These are phyloP conservation scores for Cydia fagiglandana DNA, from an alignment of 1,140 invertebrate species.

Conservation along the genomic window DNA sequence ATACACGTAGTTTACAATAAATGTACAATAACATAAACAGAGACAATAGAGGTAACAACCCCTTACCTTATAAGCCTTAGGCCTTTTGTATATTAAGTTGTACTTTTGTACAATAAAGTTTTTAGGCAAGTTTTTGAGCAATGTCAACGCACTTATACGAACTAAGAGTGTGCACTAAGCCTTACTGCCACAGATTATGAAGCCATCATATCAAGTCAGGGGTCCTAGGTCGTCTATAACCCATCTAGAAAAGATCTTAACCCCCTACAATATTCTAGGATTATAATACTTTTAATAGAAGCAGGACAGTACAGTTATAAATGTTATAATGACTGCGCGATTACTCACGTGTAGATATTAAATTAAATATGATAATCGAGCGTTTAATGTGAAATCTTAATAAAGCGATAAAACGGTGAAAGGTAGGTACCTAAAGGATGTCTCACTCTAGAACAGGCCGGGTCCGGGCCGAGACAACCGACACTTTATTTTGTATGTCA, in stretches of 20 bases:
- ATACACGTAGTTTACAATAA: no score
- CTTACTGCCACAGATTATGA: constrained; percentile 2
- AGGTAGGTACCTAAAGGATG: no score
- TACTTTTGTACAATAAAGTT: no score
- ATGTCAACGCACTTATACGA: neutral
- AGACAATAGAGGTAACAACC: no score
- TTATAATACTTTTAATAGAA: neutral
- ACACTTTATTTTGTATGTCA: no score
- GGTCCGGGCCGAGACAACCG: no score
- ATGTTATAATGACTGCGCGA: neutral
- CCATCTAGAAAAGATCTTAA: neutral
- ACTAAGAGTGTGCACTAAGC: neutral
- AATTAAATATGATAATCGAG: neutral
- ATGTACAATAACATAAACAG: no score
- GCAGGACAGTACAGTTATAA: neutral
- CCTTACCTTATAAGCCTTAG: no score
- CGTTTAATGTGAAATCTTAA: neutral
- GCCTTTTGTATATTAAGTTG: no score
- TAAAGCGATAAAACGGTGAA: neutral
- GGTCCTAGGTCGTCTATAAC: neutral
- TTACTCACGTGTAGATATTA: neutral
- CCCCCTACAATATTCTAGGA: neutral
- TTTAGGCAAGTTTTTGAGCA: neutral
- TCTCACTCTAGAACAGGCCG: no score
- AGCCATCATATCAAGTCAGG: neutral